phyloP scores from a whole-genome alignment of 2,797 vertebrate genomes.

The Polyboroides typus region DNA sequence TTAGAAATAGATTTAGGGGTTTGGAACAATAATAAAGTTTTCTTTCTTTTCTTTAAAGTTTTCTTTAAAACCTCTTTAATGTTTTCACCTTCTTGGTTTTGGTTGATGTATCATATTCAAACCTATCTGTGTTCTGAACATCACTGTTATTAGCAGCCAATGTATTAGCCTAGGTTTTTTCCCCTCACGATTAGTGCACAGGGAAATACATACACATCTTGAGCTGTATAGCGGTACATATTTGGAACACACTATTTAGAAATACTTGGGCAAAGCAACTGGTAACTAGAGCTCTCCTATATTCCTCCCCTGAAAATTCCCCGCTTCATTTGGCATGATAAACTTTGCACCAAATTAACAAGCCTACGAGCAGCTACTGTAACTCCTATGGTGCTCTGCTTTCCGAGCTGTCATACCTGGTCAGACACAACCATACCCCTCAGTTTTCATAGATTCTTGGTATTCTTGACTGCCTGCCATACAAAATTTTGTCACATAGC shows the following conservation, averaged over 20 bases:
- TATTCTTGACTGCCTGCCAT: background rate
- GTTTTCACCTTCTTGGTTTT: background rate
- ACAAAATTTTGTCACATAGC: background rate
- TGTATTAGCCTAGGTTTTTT: background rate
- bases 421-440: background rate
- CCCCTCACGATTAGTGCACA: background rate
- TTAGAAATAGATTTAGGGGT: background rate
- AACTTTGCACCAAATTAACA: background rate
- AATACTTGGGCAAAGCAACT: background rate
- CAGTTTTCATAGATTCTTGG: background rate
- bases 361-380: background rate
- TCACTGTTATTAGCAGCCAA: background rate
- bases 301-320: background rate
- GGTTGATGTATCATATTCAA: background rate
- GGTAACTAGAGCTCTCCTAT: background rate
- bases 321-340: fast-evolving
- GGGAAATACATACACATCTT: background rate
- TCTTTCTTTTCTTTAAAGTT: background rate
- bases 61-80: background rate
- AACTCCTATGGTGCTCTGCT: background rate
- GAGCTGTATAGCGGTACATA: background rate
- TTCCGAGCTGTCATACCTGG: background rate
- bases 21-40: background rate
- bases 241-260: background rate
- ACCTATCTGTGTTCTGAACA: background rate